phyloP scores from a whole-genome alignment of 64 coral and sea anemone species.

The Dendronephthya gigantea region DNA sequence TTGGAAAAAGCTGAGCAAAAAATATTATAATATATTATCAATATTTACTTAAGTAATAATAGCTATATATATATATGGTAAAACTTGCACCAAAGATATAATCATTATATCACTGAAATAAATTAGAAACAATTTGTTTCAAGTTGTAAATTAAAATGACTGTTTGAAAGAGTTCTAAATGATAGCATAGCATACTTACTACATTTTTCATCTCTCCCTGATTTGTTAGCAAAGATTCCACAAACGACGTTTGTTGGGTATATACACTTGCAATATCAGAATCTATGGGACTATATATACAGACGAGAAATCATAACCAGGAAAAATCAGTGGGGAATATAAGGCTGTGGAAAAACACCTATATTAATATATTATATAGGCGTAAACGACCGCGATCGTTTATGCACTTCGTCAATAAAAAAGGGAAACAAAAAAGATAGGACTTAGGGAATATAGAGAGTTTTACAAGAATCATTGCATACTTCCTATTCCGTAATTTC shows the following conservation, averaged over 20 bases:
- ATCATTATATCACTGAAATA: too few relatives aligned
- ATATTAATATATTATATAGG: too few relatives aligned
- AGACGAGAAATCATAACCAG: not conserved
- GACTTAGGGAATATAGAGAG: too few relatives aligned
- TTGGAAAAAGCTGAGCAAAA: constrained; percentile 61
- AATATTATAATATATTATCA: not conserved
- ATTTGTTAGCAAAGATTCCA: constrained; percentile 22
- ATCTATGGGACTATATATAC: constrained; percentile 51
- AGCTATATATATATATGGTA: not conserved
- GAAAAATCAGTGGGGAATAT: too few relatives aligned
- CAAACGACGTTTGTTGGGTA: constrained; percentile 47
- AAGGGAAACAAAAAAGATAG: too few relatives aligned
- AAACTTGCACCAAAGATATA: too few relatives aligned
- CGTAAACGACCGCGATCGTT: too few relatives aligned
- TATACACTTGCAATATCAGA: constrained; percentile 64
- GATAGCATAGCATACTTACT: not conserved
- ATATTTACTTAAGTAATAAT: not conserved
- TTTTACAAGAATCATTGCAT: too few relatives aligned
- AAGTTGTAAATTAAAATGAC: too few relatives aligned
- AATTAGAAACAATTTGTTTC: not conserved
- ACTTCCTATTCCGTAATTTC: too few relatives aligned
- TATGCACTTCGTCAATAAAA: too few relatives aligned
- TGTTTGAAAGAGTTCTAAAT: not conserved
- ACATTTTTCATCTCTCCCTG: not conserved
- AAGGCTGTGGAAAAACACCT: too few relatives aligned